Evolutionary conservation across 2,888 invertebrate genomes (phyloP), one percentile per base, ranked within the genome.

Genomic region (Latrodectus elegans): DNA sequence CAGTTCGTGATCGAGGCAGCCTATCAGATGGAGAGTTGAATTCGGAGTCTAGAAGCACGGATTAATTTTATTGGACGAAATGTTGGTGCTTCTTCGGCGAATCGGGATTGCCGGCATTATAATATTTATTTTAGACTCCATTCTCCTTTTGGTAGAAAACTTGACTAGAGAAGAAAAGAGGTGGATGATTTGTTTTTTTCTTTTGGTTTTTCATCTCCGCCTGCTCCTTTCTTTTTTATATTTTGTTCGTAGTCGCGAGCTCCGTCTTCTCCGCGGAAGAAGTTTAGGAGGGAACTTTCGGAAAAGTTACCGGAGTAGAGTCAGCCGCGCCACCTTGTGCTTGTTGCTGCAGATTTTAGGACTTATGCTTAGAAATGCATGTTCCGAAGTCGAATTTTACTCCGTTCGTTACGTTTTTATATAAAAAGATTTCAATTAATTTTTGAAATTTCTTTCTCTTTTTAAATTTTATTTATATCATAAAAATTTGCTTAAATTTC

Each of bases 1-100:
- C 86, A 81, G n/a, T 75, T 49, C 77, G 81, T 72, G 64, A 51
- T 60, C 60, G 60, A 52, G 60, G 53, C 70, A 52, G 85, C 85
- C 85, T 73, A 88, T 83, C 87, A 88, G 67, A 76, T 38, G 84
- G 26, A 70, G 65, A 52, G 77, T 73, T 14, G 55, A 67, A 3
- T 26, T 49, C 60, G 53, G 51, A 51, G 74, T 49, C 67, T 73
- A 22, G 12, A 14, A n/a, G 51, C 76, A 60, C 53, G 78, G 82
- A 78, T 78, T 70, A 73, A 70, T 78, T 83, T 88, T 82, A 88
- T 88, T 88, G 87, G 87, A 74, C 78, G 68, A 70, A 78, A 83
- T 88, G 72, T 76, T 72, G 55, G 67, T 22, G 68, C 73, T 76
- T 81, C 87, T 88, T 88, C 78, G 38, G 78, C 87, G 87, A 88